Evolutionary conservation across 2,888 invertebrate species (phyloP), one percentile per base, ranked within the genome.

Genomic region (Lepidonotus clava): DNA sequence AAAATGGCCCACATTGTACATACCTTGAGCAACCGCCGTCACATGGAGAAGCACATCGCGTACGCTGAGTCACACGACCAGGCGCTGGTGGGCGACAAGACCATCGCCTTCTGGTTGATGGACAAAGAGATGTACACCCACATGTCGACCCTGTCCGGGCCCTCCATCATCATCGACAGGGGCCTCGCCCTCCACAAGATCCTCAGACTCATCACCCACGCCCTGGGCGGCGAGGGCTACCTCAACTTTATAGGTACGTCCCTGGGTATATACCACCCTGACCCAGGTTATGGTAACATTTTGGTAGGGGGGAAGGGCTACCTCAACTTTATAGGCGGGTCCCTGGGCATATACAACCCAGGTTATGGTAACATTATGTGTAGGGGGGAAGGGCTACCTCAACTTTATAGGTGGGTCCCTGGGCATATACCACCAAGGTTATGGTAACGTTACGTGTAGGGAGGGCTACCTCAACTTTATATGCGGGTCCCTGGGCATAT

Each of bases 31-130:
- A 99, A 99, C 95, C 95, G 99, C 0, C 96, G 99, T 21, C 99
- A 98, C 97, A 96, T 96, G 95, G 99, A 99, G 94, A 97, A 97
- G 87, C 97, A 98, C n/a, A 97, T 99, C 0, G 98, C 99, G 0
- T 99, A 99, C 93, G 97, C 97, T 0, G 99, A 99, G 95, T 98
- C 98, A 41, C 90, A 90, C 84, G 90, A 90, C 87, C 90, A 90
- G 95, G 96, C 96, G 76, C 89, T 94, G 24, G 94, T 94, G 0
- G 94, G 99, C 0, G 99, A 99, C 94, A 99, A 99, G 94, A 99
- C 99, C 0, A 96, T 99, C 66, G 99, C 99, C 0, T 99, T 99
- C 95, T 99, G 99, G 99, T 95, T 99, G 90, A 99, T 99, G 99
- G 99, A 99, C 95, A 98, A 98, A 91, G 98, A 98, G 91, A 99